Evolutionary conservation across 2,113 vertebrate genomes (phyloP), one percentile per base, ranked within the genome.

Genomic region (Empidonax alnorum): DNA sequence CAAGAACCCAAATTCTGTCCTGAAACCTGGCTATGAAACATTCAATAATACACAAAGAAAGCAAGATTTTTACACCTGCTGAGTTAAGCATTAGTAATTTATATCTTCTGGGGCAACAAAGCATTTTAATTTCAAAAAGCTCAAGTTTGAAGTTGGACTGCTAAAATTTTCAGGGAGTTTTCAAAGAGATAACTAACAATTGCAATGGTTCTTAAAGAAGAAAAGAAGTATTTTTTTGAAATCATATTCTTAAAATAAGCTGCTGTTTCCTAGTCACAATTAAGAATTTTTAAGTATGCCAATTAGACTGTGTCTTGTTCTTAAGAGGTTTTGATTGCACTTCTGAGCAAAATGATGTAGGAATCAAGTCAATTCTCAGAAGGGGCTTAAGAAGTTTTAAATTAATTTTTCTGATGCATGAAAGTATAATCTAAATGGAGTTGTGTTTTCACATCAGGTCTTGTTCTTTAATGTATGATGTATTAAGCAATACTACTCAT

Each of bases 301-400:
- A 94, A 66, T 95, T 93, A 89, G 66, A 69, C 30, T 4, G 0
- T 71, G 25, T 69, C 84, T 65, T 82, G 9, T 31, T 91, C 53
- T 87, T 92, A 58, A 93, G 52, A 94, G 63, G 73, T 73, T 95
- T 92, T 94, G 66, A 94, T 87, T 85, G 37, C 63, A 76, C 59
- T 90, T 89, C 58, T 63, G 59, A 93, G 37, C 39, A 89, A 96
- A 89, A 74, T 66, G 13, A 58, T 58, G 14, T 74, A 59, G 37
- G 87, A 96, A 90, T 93, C 87, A 83, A 95, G 46, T 53, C 8
- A 81, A 85, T 84, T 87, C 84, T 91, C 94, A 89, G 21, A 80
- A 85, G 82, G 6, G 12, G 8, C 22, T 87, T 67, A 69, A 76
- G 86, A 94, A 73, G 71, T 93, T 94, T 89, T 85, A 82, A 95